These are phyloP conservation scores for Lithobius niger DNA, from an alignment of 1,140 invertebrate genomes.

Conservation along the genomic window DNA sequence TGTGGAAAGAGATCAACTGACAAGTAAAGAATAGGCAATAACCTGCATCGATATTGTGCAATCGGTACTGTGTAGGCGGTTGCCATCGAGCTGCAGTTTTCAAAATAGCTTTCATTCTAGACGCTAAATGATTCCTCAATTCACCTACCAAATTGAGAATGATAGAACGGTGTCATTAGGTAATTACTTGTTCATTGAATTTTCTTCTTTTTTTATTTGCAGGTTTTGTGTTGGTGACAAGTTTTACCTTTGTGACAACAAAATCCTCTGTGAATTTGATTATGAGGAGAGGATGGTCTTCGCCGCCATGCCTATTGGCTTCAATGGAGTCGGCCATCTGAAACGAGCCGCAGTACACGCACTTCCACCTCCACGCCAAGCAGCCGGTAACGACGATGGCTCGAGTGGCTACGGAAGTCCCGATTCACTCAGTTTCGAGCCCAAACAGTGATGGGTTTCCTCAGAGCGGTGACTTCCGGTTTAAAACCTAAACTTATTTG, in stretches of 20 bases:
- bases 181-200: neutral
- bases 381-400: slow-evolving; percentile 24
- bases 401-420: slow-evolving; percentile 22
- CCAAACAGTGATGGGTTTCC: neutral
- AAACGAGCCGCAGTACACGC: slow-evolving; percentile 61
- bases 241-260: slow-evolving; percentile 85
- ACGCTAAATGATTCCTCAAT: too few species aligned
- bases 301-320: slow-evolving; percentile 72
- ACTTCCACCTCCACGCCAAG: slow-evolving; percentile 72
- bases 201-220: slow-evolving; percentile 28
- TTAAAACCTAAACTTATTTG: too few species aligned
- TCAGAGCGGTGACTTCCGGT: too few species aligned
- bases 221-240: slow-evolving; percentile 91
- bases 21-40: too few species aligned
- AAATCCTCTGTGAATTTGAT: slow-evolving; percentile 86
- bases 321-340: neutral
- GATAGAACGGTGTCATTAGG: too few species aligned
- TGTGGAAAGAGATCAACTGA: too few species aligned
- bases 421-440: slow-evolving; percentile 18
- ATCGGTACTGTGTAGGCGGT: too few species aligned
- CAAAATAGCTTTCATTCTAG: too few species aligned
- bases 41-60: too few species aligned
- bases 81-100: too few species aligned
- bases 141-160: too few species aligned
- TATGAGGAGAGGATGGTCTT: slow-evolving; percentile 82